Conservation (phyloP, 2,888 invertebrate genomes). For the Heteromyza rotundicornis region DNA sequence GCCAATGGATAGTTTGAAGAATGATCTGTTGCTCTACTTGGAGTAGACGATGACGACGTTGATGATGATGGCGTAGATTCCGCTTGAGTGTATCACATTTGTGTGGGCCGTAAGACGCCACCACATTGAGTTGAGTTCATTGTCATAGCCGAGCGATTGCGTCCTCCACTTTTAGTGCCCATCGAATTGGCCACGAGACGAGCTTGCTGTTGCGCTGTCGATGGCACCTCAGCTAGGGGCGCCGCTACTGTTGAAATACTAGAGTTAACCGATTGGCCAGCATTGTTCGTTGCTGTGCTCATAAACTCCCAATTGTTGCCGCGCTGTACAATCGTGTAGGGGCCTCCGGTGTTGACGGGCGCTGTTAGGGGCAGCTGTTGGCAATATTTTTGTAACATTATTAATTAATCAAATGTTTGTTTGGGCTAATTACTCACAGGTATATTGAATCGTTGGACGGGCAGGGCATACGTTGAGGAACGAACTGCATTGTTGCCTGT, state of each 20-base stretch:
- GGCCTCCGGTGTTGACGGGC: constrained; percentile 31
- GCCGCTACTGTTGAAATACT: constrained; percentile 2
- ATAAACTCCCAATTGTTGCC: constrained; percentile 47
- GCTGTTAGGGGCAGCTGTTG: constrained; percentile 54
- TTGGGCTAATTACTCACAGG: constrained; percentile 43
- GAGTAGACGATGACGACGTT: background rate
- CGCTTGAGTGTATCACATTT: constrained; percentile 1
- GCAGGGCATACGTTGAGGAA: constrained; percentile 34
- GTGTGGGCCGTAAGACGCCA: too few relatives aligned
- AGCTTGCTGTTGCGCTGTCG: constrained; percentile 14
- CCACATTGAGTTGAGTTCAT: too few relatives aligned
- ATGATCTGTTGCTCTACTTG: background rate
- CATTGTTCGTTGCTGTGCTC: constrained; percentile 21
- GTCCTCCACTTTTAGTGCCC: constrained; percentile 9
- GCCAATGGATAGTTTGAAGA: background rate
- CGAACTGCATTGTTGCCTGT: too few relatives aligned
- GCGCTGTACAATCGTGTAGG: constrained; percentile 41
- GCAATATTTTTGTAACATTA: too few relatives aligned
- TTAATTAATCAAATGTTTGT: background rate
- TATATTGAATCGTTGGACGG: constrained; percentile 53
- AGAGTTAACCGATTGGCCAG: background rate
- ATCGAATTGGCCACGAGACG: constrained; percentile 1
- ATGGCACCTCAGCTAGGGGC: constrained; percentile 18
- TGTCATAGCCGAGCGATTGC: constrained; percentile 15
- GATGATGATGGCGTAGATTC: background rate